Evolutionary conservation across 2,888 invertebrate species (phyloP).

Genomic region (Hofmannophila pseudospretella): DNA sequence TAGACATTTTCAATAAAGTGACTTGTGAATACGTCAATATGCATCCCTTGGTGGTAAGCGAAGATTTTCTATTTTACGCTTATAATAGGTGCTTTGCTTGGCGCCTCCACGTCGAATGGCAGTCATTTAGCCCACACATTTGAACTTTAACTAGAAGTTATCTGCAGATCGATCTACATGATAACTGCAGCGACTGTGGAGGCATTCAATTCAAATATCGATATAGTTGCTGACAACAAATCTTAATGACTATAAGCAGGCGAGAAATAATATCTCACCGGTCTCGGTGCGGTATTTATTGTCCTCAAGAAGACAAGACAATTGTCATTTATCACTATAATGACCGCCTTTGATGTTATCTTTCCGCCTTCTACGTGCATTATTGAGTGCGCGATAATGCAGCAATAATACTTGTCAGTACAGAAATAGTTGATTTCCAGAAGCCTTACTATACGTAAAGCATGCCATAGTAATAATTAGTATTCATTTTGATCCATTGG

Average conservation of each 20-base stretch:
- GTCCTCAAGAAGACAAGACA: slow-evolving; percentile 66
- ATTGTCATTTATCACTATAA: slow-evolving; percentile 73
- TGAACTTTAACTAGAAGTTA: slow-evolving; percentile 45
- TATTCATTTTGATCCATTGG: slow-evolving; percentile 31
- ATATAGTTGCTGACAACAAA: slow-evolving; percentile 60
- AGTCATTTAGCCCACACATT: slow-evolving; percentile 36
- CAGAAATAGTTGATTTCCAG: slow-evolving; percentile 18
- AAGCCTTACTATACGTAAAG: background rate
- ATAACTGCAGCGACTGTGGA: slow-evolving; percentile 54
- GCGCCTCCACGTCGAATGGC: slow-evolving; percentile 22
- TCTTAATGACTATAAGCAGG: slow-evolving; percentile 68
- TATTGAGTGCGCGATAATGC: slow-evolving; percentile 44
- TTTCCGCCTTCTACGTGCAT: slow-evolving; percentile 41
- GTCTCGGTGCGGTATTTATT: slow-evolving; percentile 65
- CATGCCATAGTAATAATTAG: slow-evolving; percentile 9
- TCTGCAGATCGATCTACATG: slow-evolving; percentile 57
- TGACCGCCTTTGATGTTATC: slow-evolving; percentile 73
- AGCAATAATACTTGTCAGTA: slow-evolving; percentile 42
- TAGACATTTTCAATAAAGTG: too few species aligned
- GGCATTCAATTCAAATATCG: slow-evolving; percentile 73
- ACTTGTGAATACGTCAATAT: too few species aligned
- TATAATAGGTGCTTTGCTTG: slow-evolving; percentile 2
- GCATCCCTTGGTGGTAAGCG: slow-evolving; percentile 4
- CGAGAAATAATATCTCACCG: slow-evolving; percentile 67
- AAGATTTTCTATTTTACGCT: background rate